These are phyloP conservation scores for Scolopax mira DNA, from an alignment of 2,113 vertebrate genomes.

Conservation along the genomic window DNA sequence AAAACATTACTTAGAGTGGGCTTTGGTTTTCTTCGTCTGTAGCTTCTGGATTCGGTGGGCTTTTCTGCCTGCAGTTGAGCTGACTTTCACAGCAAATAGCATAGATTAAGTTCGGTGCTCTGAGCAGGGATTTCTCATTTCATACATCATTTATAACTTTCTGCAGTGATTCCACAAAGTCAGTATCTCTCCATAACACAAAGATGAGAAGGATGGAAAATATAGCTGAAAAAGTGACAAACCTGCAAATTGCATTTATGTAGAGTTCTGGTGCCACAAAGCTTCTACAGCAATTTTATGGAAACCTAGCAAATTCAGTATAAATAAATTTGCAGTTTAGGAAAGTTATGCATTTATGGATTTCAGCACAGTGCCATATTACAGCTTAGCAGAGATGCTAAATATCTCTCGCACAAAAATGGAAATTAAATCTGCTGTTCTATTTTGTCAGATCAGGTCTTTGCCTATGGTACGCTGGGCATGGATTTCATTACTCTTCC, in stretches of 20 bases:
- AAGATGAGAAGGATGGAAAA: conserved; percentile 65
- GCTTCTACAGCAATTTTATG: conserved; percentile 49
- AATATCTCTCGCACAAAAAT: conserved; percentile 45
- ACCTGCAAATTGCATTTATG: conserved; percentile 64
- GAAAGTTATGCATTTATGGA: conserved; percentile 41
- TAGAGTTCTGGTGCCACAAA: conserved; percentile 47
- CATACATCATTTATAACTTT: conserved; percentile 72
- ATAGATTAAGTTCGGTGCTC: conserved; percentile 55
- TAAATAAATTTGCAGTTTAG: conserved; percentile 58
- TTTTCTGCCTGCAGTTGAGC: conserved; percentile 38
- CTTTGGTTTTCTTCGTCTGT: conserved; percentile 33
- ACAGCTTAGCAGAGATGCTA: conserved; percentile 44
- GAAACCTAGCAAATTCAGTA: conserved; percentile 49
- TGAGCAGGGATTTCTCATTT: conserved; percentile 67
- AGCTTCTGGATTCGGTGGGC: conserved; percentile 27
- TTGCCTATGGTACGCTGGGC: not conserved
- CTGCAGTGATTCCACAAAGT: conserved; percentile 61
- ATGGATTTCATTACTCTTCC: not conserved
- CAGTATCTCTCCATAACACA: conserved; percentile 56
- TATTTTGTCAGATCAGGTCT: conserved; percentile 38
- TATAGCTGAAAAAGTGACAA: conserved; percentile 63
- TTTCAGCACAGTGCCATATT: conserved; percentile 43
- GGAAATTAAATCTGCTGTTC: conserved; percentile 45
- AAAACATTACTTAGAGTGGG: not conserved
- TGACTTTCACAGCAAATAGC: conserved; percentile 56